phyloP scores from a whole-genome alignment of 2,113 vertebrate genomes.

The Peromyscus polionotus region DNA sequence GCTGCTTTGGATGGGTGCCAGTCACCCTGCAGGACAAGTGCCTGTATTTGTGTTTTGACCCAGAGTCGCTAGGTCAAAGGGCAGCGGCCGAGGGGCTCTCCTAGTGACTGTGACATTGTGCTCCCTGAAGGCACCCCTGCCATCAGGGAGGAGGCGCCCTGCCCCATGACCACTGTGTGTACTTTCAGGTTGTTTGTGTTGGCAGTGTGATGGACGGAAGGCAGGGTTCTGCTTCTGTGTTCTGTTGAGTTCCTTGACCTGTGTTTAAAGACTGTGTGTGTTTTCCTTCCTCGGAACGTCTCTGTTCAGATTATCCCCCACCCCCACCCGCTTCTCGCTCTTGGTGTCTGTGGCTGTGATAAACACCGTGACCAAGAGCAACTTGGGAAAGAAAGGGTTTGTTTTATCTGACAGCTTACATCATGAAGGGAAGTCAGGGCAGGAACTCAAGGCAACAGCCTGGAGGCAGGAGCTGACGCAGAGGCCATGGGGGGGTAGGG shows the following conservation, averaged over 20 bases:
- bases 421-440: neutral
- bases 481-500: no score
- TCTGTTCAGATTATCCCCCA: neutral
- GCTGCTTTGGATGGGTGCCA: neutral
- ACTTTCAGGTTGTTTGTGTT: neutral
- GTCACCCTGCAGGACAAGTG: neutral
- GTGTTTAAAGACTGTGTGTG: neutral
- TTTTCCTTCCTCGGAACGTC: constrained; percentile 10
- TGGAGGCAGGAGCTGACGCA: neutral
- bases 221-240: neutral
- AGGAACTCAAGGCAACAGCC: neutral
- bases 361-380: neutral
- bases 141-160: fast-evolving
- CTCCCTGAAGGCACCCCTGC: neutral
- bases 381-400: neutral
- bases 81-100: neutral
- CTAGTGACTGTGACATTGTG: neutral
- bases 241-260: neutral
- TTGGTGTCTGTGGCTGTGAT: neutral
- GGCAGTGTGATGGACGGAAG: neutral
- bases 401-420: neutral
- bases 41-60: neutral
- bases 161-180: neutral
- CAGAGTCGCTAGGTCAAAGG: neutral
- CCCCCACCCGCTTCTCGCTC: neutral